These are phyloP conservation scores for Trichogramma dendrolimi DNA, from an alignment of 2,888 invertebrate species.

Conservation along the genomic window DNA sequence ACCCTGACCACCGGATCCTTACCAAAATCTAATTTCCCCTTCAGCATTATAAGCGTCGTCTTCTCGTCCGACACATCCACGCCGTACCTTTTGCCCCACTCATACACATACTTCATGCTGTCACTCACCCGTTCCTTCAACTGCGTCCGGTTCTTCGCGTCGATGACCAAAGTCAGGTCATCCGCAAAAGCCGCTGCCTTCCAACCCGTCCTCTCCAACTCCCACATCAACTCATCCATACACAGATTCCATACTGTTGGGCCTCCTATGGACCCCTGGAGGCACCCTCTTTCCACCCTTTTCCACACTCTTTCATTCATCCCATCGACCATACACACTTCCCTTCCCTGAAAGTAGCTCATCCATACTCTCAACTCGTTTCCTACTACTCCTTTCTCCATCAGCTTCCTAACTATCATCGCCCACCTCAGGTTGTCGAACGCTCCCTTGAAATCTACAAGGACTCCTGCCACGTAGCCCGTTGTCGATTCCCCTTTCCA, in stretches of 20 bases:
- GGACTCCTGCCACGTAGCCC: too few species aligned
- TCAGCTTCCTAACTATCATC: neutral
- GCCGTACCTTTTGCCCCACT: slow-evolving; percentile 10
- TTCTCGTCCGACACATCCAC: slow-evolving; percentile 14
- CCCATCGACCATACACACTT: too few species aligned
- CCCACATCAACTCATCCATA: slow-evolving; percentile 15
- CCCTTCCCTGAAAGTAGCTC: slow-evolving; percentile 6
- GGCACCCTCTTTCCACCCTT: too few species aligned
- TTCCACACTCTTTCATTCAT: too few species aligned
- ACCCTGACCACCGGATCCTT: too few species aligned
- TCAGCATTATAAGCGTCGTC: slow-evolving; percentile 12
- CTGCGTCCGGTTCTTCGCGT: neutral
- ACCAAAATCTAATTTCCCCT: too few species aligned
- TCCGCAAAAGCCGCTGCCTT: slow-evolving; percentile 15
- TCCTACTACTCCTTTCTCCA: neutral
- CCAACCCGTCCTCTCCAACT: neutral
- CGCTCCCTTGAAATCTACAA: slow-evolving; percentile 10
- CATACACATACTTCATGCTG: neutral
- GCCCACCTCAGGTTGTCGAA: slow-evolving; percentile 17
- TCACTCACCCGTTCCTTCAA: neutral
- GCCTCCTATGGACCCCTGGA: slow-evolving; percentile 19
- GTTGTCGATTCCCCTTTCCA: too few species aligned
- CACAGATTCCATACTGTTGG: slow-evolving; percentile 13
- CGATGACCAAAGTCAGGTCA: slow-evolving; percentile 15
- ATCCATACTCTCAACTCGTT: slow-evolving; percentile 5